Percentiles rank a stretch among this genome's conserved stretches.
phyloP scores from a whole-genome alignment of 2,113 vertebrate species.

The Phyllostomus hastatus region DNA sequence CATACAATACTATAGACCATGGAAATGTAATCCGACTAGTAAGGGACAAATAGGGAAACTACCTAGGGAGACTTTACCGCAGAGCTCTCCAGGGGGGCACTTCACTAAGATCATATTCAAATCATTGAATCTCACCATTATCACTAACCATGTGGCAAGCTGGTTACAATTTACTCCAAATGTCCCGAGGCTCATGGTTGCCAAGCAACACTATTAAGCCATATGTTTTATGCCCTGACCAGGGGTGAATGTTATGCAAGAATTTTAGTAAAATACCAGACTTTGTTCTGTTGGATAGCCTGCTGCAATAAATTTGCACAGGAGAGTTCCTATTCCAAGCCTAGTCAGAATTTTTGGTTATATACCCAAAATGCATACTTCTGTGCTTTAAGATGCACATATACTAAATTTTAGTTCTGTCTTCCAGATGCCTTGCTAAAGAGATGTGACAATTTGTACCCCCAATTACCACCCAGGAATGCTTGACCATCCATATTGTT shows the following conservation, averaged over 20 bases:
- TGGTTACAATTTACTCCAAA: neutral
- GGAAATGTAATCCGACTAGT: neutral
- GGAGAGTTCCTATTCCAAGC: neutral
- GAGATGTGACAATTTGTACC: neutral
- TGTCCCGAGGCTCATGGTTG: neutral
- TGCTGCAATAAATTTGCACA: neutral
- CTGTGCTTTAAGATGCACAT: neutral
- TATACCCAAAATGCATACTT: neutral
- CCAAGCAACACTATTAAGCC: neutral
- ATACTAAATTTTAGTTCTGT: neutral
- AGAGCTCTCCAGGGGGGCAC: accelerated
- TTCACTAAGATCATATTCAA: neutral
- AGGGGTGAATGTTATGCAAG: neutral
- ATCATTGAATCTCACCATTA: neutral
- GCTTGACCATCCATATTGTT: neutral
- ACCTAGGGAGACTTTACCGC: neutral
- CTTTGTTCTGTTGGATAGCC: neutral
- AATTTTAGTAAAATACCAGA: neutral
- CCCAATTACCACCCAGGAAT: neutral
- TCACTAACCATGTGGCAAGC: neutral
- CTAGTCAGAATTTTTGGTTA: neutral
- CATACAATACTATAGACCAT: neutral
- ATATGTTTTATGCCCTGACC: neutral
- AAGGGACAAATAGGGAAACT: neutral
- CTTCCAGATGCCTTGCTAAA: neutral